Conservation (phyloP, 2,797 vertebrate species). For the Sphaeramia orbicularis region DNA sequence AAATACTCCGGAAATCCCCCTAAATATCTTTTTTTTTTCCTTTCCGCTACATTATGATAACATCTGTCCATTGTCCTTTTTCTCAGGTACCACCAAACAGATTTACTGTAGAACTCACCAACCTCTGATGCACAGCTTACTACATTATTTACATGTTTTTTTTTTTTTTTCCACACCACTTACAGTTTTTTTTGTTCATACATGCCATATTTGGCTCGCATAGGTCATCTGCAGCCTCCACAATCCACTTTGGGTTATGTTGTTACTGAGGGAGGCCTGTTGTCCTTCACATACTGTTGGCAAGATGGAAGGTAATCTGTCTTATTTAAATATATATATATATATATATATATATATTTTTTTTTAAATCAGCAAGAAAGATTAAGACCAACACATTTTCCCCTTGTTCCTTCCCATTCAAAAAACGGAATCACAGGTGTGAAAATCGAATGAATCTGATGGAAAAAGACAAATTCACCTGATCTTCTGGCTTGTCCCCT, state of each 20-base stretch:
- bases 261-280: neutral
- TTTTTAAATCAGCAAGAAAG: too few relatives aligned
- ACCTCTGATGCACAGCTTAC: constrained; percentile 31
- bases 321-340: too few relatives aligned
- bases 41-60: neutral
- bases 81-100: constrained; percentile 70
- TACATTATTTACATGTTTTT: too few relatives aligned
- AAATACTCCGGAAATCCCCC: constrained; percentile 20
- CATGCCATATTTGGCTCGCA: neutral
- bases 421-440: constrained; percentile 17
- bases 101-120: constrained; percentile 65
- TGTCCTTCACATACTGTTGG: neutral
- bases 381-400: neutral
- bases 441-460: constrained; percentile 24
- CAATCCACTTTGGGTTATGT: constrained; percentile 3
- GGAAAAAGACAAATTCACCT: neutral
- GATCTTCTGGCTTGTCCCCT: constrained; percentile 8
- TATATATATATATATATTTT: too few relatives aligned
- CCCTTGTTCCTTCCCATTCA: constrained; percentile 14
- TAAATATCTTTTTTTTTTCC: neutral
- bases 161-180: neutral
- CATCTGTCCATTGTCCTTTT: constrained; percentile 41
- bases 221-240: constrained; percentile 3
- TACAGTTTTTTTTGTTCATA: neutral
- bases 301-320: too few relatives aligned